These are phyloP conservation scores for Hydrolagus affinis DNA, from an alignment of 2,113 vertebrate genomes.

Conservation along the genomic window DNA sequence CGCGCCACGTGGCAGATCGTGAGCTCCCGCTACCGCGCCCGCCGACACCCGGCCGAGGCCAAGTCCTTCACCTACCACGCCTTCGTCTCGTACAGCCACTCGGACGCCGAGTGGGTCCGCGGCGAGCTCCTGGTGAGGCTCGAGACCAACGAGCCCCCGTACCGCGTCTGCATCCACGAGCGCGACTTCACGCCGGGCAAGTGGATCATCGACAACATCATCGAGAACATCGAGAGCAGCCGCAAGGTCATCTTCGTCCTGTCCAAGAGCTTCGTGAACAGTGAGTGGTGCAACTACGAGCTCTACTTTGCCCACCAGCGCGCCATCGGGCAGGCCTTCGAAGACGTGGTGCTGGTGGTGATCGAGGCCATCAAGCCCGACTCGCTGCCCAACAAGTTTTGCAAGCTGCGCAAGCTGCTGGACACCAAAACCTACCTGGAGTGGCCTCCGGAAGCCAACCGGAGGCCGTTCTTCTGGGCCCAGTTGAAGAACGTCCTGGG, in stretches of 20 bases:
- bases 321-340: slow-evolving; percentile 59
- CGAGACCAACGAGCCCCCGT: slow-evolving; percentile 57
- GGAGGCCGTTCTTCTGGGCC: slow-evolving; percentile 67
- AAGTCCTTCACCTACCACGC: slow-evolving; percentile 59
- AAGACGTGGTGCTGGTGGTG: slow-evolving; percentile 65
- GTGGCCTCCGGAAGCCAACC: slow-evolving; percentile 61
- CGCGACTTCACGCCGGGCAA: slow-evolving; percentile 71
- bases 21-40: slow-evolving; percentile 54
- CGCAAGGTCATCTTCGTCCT: slow-evolving; percentile 71
- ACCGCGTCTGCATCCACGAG: slow-evolving; percentile 71
- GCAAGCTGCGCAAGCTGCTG: slow-evolving; percentile 67
- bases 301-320: slow-evolving; percentile 77
- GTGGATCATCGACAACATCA: slow-evolving; percentile 82
- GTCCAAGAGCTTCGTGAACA: slow-evolving; percentile 68
- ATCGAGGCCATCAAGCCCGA: slow-evolving; percentile 61
- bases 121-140: slow-evolving; percentile 56
- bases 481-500: slow-evolving; percentile 65
- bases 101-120: slow-evolving; percentile 68
- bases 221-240: slow-evolving; percentile 74
- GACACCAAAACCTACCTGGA: slow-evolving; percentile 69
- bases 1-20: slow-evolving; percentile 61
- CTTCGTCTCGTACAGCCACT: slow-evolving; percentile 73
- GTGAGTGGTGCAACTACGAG: slow-evolving; percentile 81
- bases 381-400: slow-evolving; percentile 66
- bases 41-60: not conserved